Evolutionary conservation across 2,888 invertebrate genomes (phyloP).

Genomic region (Tipula helvola): DNA sequence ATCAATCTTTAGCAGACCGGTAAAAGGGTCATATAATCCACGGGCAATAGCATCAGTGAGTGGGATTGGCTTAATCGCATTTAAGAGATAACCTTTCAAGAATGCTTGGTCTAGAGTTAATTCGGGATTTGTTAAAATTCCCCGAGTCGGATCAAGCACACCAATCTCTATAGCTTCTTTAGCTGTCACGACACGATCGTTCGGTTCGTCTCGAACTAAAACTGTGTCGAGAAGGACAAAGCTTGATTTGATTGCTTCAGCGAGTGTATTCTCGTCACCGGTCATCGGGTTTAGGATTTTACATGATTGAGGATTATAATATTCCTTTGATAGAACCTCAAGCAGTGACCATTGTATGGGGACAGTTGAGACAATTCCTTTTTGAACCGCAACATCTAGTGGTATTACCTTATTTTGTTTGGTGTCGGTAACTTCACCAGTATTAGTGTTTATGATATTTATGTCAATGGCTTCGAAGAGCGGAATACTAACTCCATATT

Average conservation of each 20-base stretch:
- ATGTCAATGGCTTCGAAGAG: conserved; percentile 60
- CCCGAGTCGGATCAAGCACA: conserved; percentile 56
- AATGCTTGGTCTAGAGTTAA: conserved; percentile 67
- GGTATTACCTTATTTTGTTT: conserved; percentile 56
- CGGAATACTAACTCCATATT: conserved; percentile 55
- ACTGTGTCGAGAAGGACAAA: conserved; percentile 60
- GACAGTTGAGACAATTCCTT: conserved; percentile 58
- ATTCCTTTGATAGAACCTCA: conserved; percentile 62
- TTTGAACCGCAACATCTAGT: conserved; percentile 55
- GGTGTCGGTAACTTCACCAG: conserved; percentile 60
- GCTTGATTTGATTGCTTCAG: conserved; percentile 58
- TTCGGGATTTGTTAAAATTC: conserved; percentile 53
- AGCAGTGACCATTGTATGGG: conserved; percentile 56
- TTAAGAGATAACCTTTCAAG: conserved; percentile 67
- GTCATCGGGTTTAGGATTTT: conserved; percentile 65
- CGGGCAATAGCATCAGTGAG: conserved; percentile 72
- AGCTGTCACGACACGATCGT: conserved; percentile 51
- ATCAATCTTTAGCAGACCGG: conserved; percentile 59
- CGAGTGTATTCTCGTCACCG: conserved; percentile 58
- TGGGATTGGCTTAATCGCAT: conserved; percentile 67
- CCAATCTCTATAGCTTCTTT: conserved; percentile 56
- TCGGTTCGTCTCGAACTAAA: conserved; percentile 59
- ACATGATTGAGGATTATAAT: conserved; percentile 61
- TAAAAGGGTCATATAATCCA: conserved; percentile 62
- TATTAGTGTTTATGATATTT: conserved; percentile 53